Evolutionary conservation across 2,888 invertebrate genomes (phyloP).

Genomic region (Eristalinus aeneus): DNA sequence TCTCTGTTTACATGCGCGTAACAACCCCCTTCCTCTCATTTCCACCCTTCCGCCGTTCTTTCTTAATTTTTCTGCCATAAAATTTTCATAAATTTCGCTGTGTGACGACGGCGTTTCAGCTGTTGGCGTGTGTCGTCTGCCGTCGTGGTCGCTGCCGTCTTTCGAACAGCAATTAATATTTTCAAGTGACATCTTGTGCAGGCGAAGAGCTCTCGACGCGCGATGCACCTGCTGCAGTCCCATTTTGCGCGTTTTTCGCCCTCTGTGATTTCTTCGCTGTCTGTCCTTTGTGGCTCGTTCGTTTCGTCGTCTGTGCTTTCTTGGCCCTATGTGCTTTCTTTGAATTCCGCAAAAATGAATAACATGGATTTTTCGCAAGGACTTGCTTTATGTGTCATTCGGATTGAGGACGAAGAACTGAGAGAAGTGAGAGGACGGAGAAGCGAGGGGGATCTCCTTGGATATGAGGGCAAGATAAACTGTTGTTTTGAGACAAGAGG

Average conservation of each 20-base stretch:
- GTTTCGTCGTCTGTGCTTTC: no score
- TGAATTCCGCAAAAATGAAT: conserved; percentile 24
- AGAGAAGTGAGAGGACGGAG: no score
- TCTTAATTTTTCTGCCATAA: conserved; percentile 41
- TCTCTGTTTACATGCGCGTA: neutral
- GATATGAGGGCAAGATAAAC: neutral
- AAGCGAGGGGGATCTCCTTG: neutral
- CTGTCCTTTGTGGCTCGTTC: no score
- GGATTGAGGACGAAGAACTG: neutral
- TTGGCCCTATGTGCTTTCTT: neutral
- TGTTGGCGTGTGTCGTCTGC: neutral
- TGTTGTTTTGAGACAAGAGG: neutral
- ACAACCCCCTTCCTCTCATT: neutral
- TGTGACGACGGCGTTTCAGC: conserved; percentile 43
- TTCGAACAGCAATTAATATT: conserved; percentile 69
- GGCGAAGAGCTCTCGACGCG: conserved; percentile 27
- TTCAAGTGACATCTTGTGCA: conserved; percentile 62
- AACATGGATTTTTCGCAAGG: neutral
- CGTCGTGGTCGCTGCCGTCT: conserved; percentile 19
- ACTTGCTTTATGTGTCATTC: neutral
- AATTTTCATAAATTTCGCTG: conserved; percentile 47
- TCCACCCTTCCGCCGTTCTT: neutral
- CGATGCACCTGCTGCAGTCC: conserved; percentile 47
- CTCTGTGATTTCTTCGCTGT: no score
- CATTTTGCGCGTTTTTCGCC: neutral